Base-by-base conservation (phyloP, 2,888 invertebrate genomes). In the Cephus nigrinus region DNA sequence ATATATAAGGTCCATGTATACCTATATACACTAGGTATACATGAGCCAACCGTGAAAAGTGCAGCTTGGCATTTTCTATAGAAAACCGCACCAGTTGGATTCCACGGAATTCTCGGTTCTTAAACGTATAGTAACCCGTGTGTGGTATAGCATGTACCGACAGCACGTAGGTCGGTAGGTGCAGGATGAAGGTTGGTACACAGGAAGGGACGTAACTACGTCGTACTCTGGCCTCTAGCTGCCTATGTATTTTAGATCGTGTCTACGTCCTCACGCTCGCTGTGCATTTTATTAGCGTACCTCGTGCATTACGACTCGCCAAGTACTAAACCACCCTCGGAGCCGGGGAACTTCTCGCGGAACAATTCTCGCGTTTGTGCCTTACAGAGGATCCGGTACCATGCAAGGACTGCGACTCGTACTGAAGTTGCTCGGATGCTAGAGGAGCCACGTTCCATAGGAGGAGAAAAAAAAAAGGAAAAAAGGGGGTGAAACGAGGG, bases 21-120 rank as follows among this genome's bases (percentile, higher is more conserved):
- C 23, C 74, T 15, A 32, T 68, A n/a, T 30, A 32, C 40, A 31
- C 35, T 55, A 73, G 55, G 23, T 55, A 55, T 23, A 23, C 23
- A 55, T 9, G 55, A 55, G 55, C 23, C 9, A 55, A 81, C 82
- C 68, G 72, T 75, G 71, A 75, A 79, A 76, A 73, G 69, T 73
- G 73, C 76, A 75, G 76, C 75, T 68, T 82, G 84, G 77, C 83
- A 85, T 84, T 84, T 82, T 76, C 77, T 78, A 77, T 78, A 76
- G 55, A 55, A 55, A 55, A 23, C 55, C 55, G 4, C 55, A 55
- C 55, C 55, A 23, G 55, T 55, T 55, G 55, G 23, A 55, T 55
- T 55, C 55, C 3, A 55, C 23, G 55, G 9, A 55, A 55, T 55
- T 55, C 55, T 55, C 9, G 0, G 55, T 55, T 55, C 23, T 55